phyloP scores from a whole-genome alignment of 2,888 invertebrate species.

The Laothoe populi region DNA sequence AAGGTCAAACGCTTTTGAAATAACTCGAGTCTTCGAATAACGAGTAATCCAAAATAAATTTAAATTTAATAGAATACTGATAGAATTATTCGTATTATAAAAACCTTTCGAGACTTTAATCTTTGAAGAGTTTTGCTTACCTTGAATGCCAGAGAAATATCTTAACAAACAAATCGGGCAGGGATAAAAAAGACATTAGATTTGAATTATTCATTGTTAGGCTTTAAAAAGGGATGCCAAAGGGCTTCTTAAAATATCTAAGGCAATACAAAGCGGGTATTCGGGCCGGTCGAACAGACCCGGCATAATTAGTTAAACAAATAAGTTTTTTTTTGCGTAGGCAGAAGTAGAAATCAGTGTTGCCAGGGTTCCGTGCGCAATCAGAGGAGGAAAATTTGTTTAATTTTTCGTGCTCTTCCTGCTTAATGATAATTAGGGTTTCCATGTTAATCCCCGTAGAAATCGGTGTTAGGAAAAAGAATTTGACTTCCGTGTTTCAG shows the following conservation, averaged over 20 bases:
- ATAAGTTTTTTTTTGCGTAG: conserved; percentile 32
- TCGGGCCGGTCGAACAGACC: conserved; percentile 32
- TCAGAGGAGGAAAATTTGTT: conserved; percentile 37
- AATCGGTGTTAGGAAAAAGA: conserved; percentile 8
- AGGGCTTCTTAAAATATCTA: conserved; percentile 36
- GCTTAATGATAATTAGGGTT: conserved; percentile 21
- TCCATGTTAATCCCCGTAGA: background rate
- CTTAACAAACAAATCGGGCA: conserved; percentile 17
- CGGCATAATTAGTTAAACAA: conserved; percentile 43
- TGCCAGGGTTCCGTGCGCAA: conserved; percentile 38
- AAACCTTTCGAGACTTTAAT: conserved; percentile 9
- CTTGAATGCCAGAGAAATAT: conserved; percentile 16
- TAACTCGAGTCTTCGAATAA: background rate
- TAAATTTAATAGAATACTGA: background rate
- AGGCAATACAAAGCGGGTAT: conserved; percentile 36
- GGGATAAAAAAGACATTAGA: conserved; percentile 24
- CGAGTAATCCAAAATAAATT: conserved; percentile 13
- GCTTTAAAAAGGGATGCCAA: conserved; percentile 27
- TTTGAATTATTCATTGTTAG: conserved; percentile 28
- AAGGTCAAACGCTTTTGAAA: conserved; percentile 9
- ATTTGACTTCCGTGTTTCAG: background rate
- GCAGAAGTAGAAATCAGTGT: conserved; percentile 32
- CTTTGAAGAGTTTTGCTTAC: conserved; percentile 2
- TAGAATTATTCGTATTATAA: conserved; percentile 9
- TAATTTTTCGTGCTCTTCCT: conserved; percentile 30